Conservation (phyloP, 1,140 invertebrate genomes). For the Euborellia annulipes region DNA sequence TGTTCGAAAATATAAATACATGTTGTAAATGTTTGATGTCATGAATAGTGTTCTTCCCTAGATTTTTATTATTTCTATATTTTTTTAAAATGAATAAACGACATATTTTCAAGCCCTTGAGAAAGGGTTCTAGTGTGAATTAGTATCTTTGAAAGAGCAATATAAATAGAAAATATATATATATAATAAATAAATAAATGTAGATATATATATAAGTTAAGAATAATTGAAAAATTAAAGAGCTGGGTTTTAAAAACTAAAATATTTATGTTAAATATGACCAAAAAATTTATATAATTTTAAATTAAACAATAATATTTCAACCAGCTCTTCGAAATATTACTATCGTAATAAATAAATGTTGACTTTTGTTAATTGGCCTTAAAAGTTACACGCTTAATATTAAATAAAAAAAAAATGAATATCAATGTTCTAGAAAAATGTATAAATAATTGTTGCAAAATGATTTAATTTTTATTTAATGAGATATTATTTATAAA, state of each 20-base stretch:
- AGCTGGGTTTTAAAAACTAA: background rate
- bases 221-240: background rate
- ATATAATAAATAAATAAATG: background rate
- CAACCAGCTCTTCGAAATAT: background rate
- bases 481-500: too few species aligned
- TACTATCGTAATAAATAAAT: background rate
- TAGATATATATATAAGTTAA: background rate
- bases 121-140: too few species aligned
- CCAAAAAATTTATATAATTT: background rate
- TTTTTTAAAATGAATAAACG: too few species aligned
- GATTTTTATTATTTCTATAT: too few species aligned
- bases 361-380: background rate
- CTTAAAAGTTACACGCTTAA: too few species aligned
- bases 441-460: too few species aligned
- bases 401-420: too few species aligned
- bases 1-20: too few species aligned
- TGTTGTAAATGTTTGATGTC: too few species aligned
- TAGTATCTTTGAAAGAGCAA: background rate
- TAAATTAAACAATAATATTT: background rate
- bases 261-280: background rate
- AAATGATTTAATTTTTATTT: background rate
- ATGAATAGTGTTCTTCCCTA: too few species aligned
- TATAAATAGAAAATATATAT: constrained; percentile 1
- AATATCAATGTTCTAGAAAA: too few species aligned
- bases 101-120: too few species aligned